A percentile compares a stretch with the other conserved stretches of the same genome.
Evolutionary conservation across 2,888 invertebrate genomes (phyloP).

Genomic region (Neoitamus cyanurus): DNA sequence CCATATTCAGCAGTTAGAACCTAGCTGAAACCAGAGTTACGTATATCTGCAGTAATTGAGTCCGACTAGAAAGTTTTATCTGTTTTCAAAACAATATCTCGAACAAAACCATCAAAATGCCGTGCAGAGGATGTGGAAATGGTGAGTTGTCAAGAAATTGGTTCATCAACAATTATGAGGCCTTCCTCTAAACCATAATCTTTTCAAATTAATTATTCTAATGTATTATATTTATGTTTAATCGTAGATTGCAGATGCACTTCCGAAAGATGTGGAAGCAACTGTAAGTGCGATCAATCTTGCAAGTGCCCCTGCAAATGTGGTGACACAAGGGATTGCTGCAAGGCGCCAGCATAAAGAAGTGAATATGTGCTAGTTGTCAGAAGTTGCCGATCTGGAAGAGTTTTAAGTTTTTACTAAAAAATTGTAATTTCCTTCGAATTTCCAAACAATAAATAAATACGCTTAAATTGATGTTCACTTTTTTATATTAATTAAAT

Average conservation of each 20-base stretch:
- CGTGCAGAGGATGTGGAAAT: background rate
- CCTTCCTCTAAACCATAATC: too few species aligned
- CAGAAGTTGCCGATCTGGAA: too few species aligned
- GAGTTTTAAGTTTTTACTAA: too few species aligned
- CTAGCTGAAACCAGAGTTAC: background rate
- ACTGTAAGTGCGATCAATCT: constrained; percentile 60
- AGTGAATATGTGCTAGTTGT: background rate
- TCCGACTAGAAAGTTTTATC: too few species aligned
- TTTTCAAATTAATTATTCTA: background rate
- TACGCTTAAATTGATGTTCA: too few species aligned
- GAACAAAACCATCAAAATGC: background rate
- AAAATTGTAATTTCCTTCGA: too few species aligned
- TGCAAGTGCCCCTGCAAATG: constrained; percentile 56
- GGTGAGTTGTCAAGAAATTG: background rate
- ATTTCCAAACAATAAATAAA: too few species aligned
- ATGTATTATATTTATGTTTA: background rate
- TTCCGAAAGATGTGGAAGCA: constrained; percentile 59
- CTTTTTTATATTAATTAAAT: too few species aligned
- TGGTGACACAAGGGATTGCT: constrained; percentile 53
- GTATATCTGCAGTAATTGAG: background rate
- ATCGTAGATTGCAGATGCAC: constrained; percentile 62
- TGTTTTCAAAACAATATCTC: background rate
- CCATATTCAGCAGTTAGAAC: background rate
- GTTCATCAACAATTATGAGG: too few species aligned
- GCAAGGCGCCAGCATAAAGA: constrained; percentile 9